These are phyloP conservation scores for Tachystola acroxantha DNA, from an alignment of 2,888 invertebrate genomes.

Conservation along the genomic window DNA sequence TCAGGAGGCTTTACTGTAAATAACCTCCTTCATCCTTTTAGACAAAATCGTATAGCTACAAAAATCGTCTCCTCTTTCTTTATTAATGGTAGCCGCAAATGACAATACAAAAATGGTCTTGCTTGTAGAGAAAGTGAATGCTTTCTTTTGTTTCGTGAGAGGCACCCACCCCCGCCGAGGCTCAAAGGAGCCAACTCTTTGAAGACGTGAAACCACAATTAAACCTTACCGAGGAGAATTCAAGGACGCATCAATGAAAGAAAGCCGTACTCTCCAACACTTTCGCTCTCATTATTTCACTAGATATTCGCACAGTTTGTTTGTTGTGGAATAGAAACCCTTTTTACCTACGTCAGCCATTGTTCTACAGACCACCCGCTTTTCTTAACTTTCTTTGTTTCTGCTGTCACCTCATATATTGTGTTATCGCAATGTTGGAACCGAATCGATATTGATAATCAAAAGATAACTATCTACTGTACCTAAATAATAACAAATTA, in stretches of 20 bases:
- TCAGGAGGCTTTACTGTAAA: too few species aligned
- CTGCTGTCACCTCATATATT: too few species aligned
- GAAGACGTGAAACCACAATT: conserved; percentile 72
- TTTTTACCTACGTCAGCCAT: conserved; percentile 29
- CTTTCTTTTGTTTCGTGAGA: conserved; percentile 52
- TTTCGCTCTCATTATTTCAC: conserved; percentile 59
- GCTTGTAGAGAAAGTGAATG: conserved; percentile 49
- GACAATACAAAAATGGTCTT: conserved; percentile 24
- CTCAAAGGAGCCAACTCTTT: conserved; percentile 70
- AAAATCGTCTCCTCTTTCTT: too few species aligned
- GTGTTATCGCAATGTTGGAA: too few species aligned
- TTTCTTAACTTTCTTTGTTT: background rate
- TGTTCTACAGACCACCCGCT: conserved; percentile 13
- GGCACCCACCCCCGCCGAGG: conserved; percentile 29
- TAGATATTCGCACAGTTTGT: conserved; percentile 50
- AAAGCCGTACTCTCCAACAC: conserved; percentile 50
- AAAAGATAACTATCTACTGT: too few species aligned
- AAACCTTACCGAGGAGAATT: conserved; percentile 67
- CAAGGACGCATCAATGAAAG: conserved; percentile 67
- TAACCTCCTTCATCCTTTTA: too few species aligned
- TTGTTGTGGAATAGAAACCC: conserved; percentile 43
- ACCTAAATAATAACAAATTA: too few species aligned
- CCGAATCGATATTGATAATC: too few species aligned
- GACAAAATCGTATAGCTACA: too few species aligned
- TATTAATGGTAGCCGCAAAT: conserved; percentile 7